phyloP scores from a whole-genome alignment of 2,113 vertebrate genomes.

The Burhinus bistriatus region DNA sequence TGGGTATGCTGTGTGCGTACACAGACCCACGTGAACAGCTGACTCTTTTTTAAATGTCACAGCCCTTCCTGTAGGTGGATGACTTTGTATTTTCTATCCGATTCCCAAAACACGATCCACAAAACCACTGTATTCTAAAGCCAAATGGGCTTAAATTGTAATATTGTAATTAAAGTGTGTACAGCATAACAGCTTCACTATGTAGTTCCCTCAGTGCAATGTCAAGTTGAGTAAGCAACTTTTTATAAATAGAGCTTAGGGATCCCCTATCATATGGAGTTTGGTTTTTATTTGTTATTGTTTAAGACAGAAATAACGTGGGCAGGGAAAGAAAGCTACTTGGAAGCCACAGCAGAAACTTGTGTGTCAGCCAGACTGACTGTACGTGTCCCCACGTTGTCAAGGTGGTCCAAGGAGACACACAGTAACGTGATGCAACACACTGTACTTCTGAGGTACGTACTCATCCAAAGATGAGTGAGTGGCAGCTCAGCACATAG shows the following conservation, averaged over 20 bases:
- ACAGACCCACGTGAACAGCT: neutral
- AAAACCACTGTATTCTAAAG: neutral
- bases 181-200: neutral
- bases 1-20: rapidly evolving
- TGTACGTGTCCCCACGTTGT: rapidly evolving
- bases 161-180: neutral
- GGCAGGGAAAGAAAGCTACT: neutral
- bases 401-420: neutral
- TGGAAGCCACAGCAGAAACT: neutral
- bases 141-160: neutral
- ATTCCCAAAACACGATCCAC: neutral
- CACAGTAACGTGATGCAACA: neutral
- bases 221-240: neutral
- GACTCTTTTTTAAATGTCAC: neutral
- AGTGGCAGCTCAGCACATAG: neutral
- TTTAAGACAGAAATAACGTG: neutral
- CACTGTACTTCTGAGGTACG: rapidly evolving
- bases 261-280: neutral
- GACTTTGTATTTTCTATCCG: neutral
- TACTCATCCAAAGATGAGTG: rapidly evolving
- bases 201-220: neutral
- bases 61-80: neutral
- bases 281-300: neutral
- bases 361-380: rapidly evolving
- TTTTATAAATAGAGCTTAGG: neutral